Percentiles rank a stretch among this genome's conserved stretches.
Evolutionary conservation across 2,797 vertebrate species (phyloP).

Genomic region (Harpagifer antarcticus): DNA sequence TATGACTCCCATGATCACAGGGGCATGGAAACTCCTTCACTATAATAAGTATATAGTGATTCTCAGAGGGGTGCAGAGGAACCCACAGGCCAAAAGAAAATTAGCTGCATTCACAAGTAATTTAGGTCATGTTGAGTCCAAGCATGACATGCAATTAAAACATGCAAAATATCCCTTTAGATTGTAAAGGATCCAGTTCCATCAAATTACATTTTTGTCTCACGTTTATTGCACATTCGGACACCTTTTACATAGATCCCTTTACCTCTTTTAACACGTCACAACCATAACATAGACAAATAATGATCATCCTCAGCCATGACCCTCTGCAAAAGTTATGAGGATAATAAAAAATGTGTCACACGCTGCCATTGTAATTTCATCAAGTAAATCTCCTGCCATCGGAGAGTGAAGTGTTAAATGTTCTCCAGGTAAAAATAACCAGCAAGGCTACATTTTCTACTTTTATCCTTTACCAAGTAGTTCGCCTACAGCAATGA

Average conservation of each 20-base stretch:
- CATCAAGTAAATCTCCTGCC: constrained; percentile 10
- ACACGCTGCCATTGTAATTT: constrained; percentile 5
- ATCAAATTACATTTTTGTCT: not conserved
- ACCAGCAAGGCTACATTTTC: not conserved
- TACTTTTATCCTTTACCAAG: constrained; percentile 6
- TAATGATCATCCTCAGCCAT: constrained; percentile 6
- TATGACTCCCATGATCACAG: constrained; percentile 21
- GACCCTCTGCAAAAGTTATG: constrained; percentile 11
- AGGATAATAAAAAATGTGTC: constrained; percentile 32
- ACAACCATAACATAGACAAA: not conserved
- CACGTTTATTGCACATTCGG: not conserved
- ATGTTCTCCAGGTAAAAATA: not conserved
- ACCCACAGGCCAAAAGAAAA: constrained; percentile 17
- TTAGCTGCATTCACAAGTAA: constrained; percentile 17
- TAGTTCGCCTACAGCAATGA: constrained; percentile 8
- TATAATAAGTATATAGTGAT: constrained; percentile 4
- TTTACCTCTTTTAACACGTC: not conserved
- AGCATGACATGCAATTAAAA: not conserved
- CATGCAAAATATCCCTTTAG: not conserved
- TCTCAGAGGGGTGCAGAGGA: constrained; percentile 7
- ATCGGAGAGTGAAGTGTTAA: not conserved
- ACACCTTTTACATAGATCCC: not conserved
- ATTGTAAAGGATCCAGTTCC: not conserved
- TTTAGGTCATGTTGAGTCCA: not conserved
- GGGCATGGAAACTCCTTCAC: constrained; percentile 5